Base-by-base conservation (phyloP, 2,888 invertebrate genomes). In the Ditylenchus weischeri region DNA sequence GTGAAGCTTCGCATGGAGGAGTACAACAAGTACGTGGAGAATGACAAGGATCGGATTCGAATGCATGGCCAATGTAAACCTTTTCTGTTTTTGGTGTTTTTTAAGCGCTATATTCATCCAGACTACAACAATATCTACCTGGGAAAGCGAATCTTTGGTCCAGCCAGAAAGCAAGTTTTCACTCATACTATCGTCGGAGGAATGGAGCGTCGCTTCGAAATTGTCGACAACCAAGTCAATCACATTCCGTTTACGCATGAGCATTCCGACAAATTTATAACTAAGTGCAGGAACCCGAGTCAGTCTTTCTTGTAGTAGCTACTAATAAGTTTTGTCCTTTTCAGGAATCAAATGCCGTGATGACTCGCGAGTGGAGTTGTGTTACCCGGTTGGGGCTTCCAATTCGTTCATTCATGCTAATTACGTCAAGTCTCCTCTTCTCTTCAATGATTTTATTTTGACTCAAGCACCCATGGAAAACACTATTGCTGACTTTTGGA, bases 381-480 rank as follows among this genome's bases (percentile, higher is more conserved):
- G 67, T n/a, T 78, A 65, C 62, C 72, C 74, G 18, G 50, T 63
- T n/a, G 21, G n/a, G 19, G 51, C n/a, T 29, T 47, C 65, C 21
- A 65, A 72, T 54, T 64, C 51, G 15, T 69, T 81, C 65, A 80
- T 81, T 54, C 81, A 81, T 66, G 81, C 81, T 4, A 81, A 81
- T 64, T 67, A 75, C 11, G 64, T 81, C n/a, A 47, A 65, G 19
- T 64, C 67, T 15, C 68, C 73, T 3, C 72, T 76, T 10, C 74
- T 81, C 6, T 81, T 81, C 74, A 92, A 68, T 59, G 94, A 95
- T 86, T 96, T 91, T 84, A 92, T 94, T 67, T 89, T 95, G 72
- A 93, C 93, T 10, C 95, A 95, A 84, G 93, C 93, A 85, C 95
- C 95, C 10, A 86, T 89, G 83, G 87, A 89, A 68, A 87, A 87